Evolutionary conservation across 2,888 invertebrate species (phyloP), one percentile per base, ranked within the genome.

Genomic region (Loripinus fragilis): DNA sequence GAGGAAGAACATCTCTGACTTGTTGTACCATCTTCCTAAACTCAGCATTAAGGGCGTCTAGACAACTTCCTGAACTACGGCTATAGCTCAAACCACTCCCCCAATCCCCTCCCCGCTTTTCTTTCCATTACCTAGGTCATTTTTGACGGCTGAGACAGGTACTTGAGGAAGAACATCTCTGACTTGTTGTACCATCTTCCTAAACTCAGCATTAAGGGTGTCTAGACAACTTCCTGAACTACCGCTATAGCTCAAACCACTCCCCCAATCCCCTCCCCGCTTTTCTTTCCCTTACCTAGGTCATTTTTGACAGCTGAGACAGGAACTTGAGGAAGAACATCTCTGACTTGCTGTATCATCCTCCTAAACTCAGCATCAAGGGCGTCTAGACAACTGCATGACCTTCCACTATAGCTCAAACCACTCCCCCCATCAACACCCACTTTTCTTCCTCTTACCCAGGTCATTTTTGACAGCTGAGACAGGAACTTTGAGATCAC

Each of bases 241-340:
- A 10, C 17, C 12, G 17, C 42, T 42, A 12, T 42, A 10, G 17
- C 42, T 42, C n/a, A n/a, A n/a, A n/a, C n/a, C n/a, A n/a, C n/a
- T n/a, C n/a, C n/a, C n/a, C n/a, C n/a, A n/a, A n/a, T n/a, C n/a
- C n/a, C n/a, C n/a, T n/a, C n/a, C n/a, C n/a, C n/a, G n/a, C n/a
- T n/a, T n/a, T n/a, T n/a, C n/a, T n/a, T 77, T n/a, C n/a, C n/a
- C 95, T 93, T 91, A 97, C 97, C 95, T 81, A 97, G 94, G 92
- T 97, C 97, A 92, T 95, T 94, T 83, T 96, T 94, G 87, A 97
- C 96, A 80, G 96, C 96, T 65, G 94, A 94, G 30, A 95, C 93
- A n/a, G 97, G 96, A 82, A 97, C 97, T 82, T 95, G 94, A n/a
- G 97, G 97, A 90, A 97, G 94, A 79, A 97, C 96, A 93, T 97